Evolutionary conservation across 2,888 invertebrate species (phyloP).

Genomic region (Cabera pusaria): DNA sequence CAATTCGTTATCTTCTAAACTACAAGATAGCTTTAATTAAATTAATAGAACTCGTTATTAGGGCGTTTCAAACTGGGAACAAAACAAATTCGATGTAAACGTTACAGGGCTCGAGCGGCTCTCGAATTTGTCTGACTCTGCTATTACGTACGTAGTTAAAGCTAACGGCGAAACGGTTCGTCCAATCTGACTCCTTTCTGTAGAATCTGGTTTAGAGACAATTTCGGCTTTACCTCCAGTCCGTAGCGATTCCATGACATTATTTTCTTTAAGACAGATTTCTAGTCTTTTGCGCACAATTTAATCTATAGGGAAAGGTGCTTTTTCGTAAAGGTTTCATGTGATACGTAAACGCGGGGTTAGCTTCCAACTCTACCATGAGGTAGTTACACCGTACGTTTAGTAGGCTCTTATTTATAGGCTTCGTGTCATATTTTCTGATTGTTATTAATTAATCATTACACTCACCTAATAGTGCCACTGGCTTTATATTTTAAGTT

Average conservation of each 20-base stretch:
- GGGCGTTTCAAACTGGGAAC: conserved; percentile 22
- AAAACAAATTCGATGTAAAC: conserved; percentile 16
- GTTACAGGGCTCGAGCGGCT: conserved; percentile 16
- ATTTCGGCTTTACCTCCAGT: conserved; percentile 17
- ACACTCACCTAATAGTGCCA: conserved; percentile 74
- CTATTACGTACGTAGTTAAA: conserved; percentile 2
- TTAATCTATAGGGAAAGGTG: conserved; percentile 66
- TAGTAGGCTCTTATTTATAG: conserved; percentile 55
- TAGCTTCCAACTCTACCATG: conserved; percentile 53
- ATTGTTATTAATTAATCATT: conserved; percentile 43
- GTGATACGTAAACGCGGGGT: conserved; percentile 63
- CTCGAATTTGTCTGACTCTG: conserved; percentile 7
- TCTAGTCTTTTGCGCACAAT: conserved; percentile 82
- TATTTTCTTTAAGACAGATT: conserved; percentile 57
- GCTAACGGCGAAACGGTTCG: not conserved
- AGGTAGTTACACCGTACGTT: conserved; percentile 51
- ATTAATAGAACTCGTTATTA: conserved; percentile 23
- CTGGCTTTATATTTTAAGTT: conserved; percentile 68
- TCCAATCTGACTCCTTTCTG: not conserved
- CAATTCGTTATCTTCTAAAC: conserved; percentile 22
- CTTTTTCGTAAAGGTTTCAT: conserved; percentile 71
- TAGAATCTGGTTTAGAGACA: conserved; percentile 10
- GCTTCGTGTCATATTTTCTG: conserved; percentile 79
- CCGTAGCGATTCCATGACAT: conserved; percentile 65
- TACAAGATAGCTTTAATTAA: conserved; percentile 31